These are phyloP conservation scores for Dufourea novaeangliae DNA, from an alignment of 1,140 invertebrate genomes.

Conservation along the genomic window DNA sequence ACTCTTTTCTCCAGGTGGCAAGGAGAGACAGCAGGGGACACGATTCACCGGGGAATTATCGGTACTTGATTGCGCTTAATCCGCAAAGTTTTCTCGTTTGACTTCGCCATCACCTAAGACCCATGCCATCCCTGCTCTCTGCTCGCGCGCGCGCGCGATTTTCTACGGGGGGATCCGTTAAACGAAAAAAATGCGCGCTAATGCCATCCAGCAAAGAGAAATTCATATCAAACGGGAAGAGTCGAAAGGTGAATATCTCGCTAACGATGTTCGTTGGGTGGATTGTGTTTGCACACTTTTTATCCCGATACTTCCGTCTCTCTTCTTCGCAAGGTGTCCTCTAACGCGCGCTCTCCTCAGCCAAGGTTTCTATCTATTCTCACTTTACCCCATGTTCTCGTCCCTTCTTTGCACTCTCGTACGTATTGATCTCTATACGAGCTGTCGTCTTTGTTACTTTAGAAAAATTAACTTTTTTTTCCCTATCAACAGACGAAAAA, in stretches of 20 bases:
- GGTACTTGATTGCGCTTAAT: slow-evolving; percentile 68
- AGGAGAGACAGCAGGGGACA: slow-evolving; percentile 1
- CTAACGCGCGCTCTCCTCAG: background rate
- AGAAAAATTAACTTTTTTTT: too few relatives aligned
- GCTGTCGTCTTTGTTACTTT: too few relatives aligned
- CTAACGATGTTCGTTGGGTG: slow-evolving; percentile 55
- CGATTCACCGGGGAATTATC: slow-evolving; percentile 66
- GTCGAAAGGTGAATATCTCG: slow-evolving; percentile 50
- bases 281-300: slow-evolving; percentile 62
- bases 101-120: slow-evolving; percentile 47
- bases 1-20: background rate
- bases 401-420: background rate
- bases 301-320: slow-evolving; percentile 10
- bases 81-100: slow-evolving; percentile 69
- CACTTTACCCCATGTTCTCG: background rate
- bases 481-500: too few relatives aligned
- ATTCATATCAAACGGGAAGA: slow-evolving; percentile 62
- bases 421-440: background rate
- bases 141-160: slow-evolving; percentile 38
- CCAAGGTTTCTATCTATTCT: background rate
- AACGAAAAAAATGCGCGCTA: slow-evolving; percentile 54
- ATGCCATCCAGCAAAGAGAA: slow-evolving; percentile 38
- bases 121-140: slow-evolving; percentile 17
- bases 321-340: background rate
- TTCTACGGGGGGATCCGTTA: slow-evolving; percentile 18